Base-by-base conservation (phyloP, 2,113 vertebrate genomes). In the Phyllostomus hastatus region DNA sequence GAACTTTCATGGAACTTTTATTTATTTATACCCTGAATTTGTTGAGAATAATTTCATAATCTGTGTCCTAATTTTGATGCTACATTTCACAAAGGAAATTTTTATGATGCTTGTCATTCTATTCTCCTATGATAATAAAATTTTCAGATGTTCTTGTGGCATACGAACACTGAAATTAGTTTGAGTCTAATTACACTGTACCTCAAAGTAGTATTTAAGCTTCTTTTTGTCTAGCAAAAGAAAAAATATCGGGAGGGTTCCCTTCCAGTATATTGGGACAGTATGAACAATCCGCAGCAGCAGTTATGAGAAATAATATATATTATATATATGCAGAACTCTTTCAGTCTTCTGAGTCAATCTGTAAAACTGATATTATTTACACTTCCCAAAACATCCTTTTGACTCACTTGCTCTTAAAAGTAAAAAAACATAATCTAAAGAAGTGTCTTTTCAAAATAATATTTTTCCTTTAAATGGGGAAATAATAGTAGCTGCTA, bases 371-470 rank as follows among this genome's bases (percentile, higher is more conserved):
- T 31, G 38, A 81, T 64, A 67, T 10, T 54, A 26, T 15, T 79
- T 93, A 38, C 24, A 92, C 75, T 43, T 84, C 64, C 81, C 61
- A 69, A 89, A 96, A 73, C 11, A 82, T 93, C n/a, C 38, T 67
- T 48, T 33, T 91, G 54, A 26, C 11, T 90, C 48, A 67, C 9
- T 59, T 46, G 82, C 20, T 92, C 54, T 88, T 85, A 90, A 96
- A 95, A 97, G 33, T 4, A 28, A 24, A 82, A 70, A 38, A 33
- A 64, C 19, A 81, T 11, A 10, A 46, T 67, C 35, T 75, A 67
- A 88, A 59, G 57, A 82, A 54, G 48, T 9, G 28, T 91, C 48
- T 94, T 91, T 91, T 73, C 19, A 88, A 94, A 75, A 69, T 52
- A 12, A 11, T 46, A 73, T 92, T 89, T 69, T 52, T 3, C 80